Base-by-base conservation (phyloP, 1,140 invertebrate genomes). In the Microplitis demolitor region DNA sequence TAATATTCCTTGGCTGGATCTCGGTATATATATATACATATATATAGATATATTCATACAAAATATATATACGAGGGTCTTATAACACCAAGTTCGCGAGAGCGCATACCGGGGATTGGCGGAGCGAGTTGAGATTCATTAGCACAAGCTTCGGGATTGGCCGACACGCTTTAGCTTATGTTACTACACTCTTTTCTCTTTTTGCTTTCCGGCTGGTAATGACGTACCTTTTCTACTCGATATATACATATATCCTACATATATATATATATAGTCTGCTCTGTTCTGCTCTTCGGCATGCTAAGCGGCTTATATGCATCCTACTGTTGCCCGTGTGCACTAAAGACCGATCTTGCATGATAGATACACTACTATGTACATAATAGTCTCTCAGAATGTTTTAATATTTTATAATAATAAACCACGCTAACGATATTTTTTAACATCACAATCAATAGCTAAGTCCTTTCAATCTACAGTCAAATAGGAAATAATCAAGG, bases 51-150 rank as follows among this genome's bases (percentile, higher is more conserved):
- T 58, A 9, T 4, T 54, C 56, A 34, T 37, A 67, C 54, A 56
- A 37, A 68, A 37, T 62, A 50, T 61, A 60, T 60, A 63, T 24
- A 63, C n/a, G 14, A 58, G 54, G 11, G 54, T 37, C 50, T 54
- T 53, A 62, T 64, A 54, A 63, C 58, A 68, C 39, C 6, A n/a
- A 16, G 14, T 31, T 31, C 58, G 54, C 64, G 61, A 24, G 24
- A 45, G 70, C 37, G 58, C 24, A 60, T 45, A 2, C 61, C 69
- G 74, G 3, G 77, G 74, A 85, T 85, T 85, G 83, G 83, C 76
- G 64, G 78, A 72, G 75, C 73, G 62, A 74, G 75, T 81, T 83
- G 74, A 78, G 83, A 83, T 84, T 85, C 83, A 85, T 85, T 85
- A 85, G 79, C 79, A 76, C 77, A 77, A 76, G 78, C 60, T 63